Evolutionary conservation across 2,113 vertebrate species (phyloP).

Genomic region (Smithornis capensis): DNA sequence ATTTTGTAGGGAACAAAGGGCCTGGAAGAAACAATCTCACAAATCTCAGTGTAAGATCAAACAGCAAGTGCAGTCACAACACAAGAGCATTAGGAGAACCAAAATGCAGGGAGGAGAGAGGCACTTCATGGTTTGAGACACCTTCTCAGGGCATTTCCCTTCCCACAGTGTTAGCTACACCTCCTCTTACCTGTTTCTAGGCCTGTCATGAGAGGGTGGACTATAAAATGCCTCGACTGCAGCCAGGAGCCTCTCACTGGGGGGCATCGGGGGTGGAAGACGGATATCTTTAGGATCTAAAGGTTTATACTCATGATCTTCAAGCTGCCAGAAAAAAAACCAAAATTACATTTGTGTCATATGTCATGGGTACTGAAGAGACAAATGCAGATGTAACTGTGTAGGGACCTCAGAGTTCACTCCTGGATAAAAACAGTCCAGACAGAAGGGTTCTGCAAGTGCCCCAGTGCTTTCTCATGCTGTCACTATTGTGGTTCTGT

Average conservation of each 20-base stretch:
- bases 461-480: accelerated
- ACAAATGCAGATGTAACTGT: not conserved
- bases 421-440: not conserved
- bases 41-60: not conserved
- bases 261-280: constrained; percentile 96
- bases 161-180: not conserved
- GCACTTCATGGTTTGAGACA: not conserved
- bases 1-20: not conserved
- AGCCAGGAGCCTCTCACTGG: constrained; percentile 92
- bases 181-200: constrained; percentile 90
- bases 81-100: not conserved
- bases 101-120: not conserved
- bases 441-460: not conserved
- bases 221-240: constrained; percentile 98
- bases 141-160: not conserved
- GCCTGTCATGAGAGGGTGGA: constrained; percentile 95
- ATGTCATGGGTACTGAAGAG: not conserved
- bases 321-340: constrained; percentile 78
- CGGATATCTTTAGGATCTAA: constrained; percentile 97
- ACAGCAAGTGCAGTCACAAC: not conserved
- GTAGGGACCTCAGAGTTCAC: not conserved
- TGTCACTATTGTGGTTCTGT: not conserved
- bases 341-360: not conserved
- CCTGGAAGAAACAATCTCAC: not conserved
- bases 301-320: constrained; percentile 95